phyloP scores from a whole-genome alignment of 1,140 invertebrate species.

The Sminthurinus signatus region DNA sequence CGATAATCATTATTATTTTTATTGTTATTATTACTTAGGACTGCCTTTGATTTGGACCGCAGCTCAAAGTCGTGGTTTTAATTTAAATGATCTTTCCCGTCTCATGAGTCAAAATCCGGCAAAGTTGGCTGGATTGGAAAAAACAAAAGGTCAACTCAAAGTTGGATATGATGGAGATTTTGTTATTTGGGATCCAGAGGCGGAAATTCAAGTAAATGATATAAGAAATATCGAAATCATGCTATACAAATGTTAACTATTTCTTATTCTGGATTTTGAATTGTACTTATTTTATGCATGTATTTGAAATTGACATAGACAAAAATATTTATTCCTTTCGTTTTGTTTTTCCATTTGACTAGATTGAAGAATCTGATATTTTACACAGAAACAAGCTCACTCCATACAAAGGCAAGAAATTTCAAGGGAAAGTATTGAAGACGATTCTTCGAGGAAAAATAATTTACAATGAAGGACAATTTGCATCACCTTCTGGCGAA shows the following conservation, averaged over 20 bases:
- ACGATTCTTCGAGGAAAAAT: conserved; percentile 55
- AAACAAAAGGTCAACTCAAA: conserved; percentile 55
- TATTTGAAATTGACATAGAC: too few species aligned
- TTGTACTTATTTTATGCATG: too few species aligned
- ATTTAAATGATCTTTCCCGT: conserved; percentile 52
- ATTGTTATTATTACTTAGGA: conserved; percentile 44
- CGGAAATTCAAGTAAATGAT: conserved; percentile 11
- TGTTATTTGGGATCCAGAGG: conserved; percentile 58
- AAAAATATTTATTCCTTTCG: too few species aligned
- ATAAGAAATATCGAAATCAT: too few species aligned
- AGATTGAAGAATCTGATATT: conserved; percentile 47
- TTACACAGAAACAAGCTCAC: conserved; percentile 57
- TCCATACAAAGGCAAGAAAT: conserved; percentile 52
- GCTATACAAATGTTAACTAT: background rate
- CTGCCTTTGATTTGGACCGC: conserved; percentile 61
- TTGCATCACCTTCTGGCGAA: conserved; percentile 46
- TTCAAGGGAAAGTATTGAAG: conserved; percentile 54
- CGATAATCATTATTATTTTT: too few species aligned
- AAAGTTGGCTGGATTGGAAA: conserved; percentile 54
- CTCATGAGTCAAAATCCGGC: conserved; percentile 57
- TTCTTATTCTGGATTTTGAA: too few species aligned
- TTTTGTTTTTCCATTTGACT: too few species aligned
- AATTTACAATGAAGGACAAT: conserved; percentile 49
- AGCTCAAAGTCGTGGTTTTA: conserved; percentile 49
- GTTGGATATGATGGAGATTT: conserved; percentile 64